Evolutionary conservation across 2,797 vertebrate species (phyloP).

Genomic region (Bucorvus abyssinicus): DNA sequence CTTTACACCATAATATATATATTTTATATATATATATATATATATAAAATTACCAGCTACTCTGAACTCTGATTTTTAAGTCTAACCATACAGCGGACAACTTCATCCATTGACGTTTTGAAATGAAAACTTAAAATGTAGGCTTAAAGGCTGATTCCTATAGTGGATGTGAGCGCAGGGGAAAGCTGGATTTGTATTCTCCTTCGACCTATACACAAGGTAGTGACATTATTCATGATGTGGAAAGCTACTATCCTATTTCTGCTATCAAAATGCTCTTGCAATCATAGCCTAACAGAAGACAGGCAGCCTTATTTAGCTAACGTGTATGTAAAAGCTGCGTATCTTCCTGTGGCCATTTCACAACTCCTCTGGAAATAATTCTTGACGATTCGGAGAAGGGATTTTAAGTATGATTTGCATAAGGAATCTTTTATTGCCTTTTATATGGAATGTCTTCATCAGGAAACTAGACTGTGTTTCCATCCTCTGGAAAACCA

Average conservation of each 20-base stretch:
- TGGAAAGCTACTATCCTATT: constrained; percentile 14
- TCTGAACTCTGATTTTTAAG: neutral
- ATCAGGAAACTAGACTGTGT: constrained; percentile 53
- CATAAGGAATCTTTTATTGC: constrained; percentile 54
- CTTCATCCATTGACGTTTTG: neutral
- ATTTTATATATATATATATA: no score
- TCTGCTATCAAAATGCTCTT: neutral
- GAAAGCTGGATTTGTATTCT: neutral
- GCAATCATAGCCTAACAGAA: constrained; percentile 8
- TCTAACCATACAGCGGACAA: neutral
- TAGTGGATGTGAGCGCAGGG: neutral
- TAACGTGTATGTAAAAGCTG: neutral
- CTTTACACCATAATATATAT: neutral
- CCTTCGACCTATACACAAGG: constrained; percentile 23
- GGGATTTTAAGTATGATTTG: constrained; percentile 57
- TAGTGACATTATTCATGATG: neutral
- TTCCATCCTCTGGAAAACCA: constrained; percentile 56
- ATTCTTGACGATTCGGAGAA: constrained; percentile 57
- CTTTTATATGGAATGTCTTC: constrained; percentile 52
- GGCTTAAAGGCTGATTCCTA: neutral
- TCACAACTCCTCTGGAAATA: constrained; percentile 56
- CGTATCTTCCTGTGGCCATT: constrained; percentile 2
- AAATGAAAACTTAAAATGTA: neutral
- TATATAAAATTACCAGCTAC: neutral
- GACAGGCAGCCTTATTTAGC: neutral